A percentile compares a stretch with the other conserved stretches of the same genome.
These are phyloP conservation scores for Cepaea hortensis DNA, from an alignment of 2,888 invertebrate genomes.

Conservation along the genomic window DNA sequence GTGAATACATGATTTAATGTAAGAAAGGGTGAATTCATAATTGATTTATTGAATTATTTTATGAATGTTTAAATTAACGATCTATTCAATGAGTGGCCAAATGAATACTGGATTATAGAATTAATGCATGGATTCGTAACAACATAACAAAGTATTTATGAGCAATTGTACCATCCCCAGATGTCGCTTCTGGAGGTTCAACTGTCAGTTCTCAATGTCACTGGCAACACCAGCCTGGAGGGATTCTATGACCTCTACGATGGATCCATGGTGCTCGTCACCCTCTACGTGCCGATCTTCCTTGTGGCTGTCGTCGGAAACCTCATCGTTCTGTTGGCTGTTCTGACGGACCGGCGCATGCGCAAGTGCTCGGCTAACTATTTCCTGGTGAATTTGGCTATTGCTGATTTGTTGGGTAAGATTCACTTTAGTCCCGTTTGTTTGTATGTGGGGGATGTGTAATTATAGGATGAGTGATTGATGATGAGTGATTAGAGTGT, in stretches of 20 bases:
- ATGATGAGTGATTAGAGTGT: no score
- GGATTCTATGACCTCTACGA: constrained; percentile 38
- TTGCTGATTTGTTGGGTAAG: constrained; percentile 70
- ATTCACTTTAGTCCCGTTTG: no score
- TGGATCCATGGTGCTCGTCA: constrained; percentile 58
- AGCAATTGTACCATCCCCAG: not conserved
- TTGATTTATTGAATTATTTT: no score
- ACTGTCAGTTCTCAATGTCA: constrained; percentile 11
- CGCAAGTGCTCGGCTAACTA: constrained; percentile 66
- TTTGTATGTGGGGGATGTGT: constrained; percentile 9
- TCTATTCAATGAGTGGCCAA: no score
- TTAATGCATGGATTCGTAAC: no score
- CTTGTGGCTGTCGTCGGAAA: constrained; percentile 66
- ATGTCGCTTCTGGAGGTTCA: constrained; percentile 8
- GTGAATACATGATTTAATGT: no score
- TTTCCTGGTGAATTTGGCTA: constrained; percentile 69
- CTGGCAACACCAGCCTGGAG: constrained; percentile 30
- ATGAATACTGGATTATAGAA: no score
- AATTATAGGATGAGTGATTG: no score
- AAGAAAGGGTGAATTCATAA: no score
- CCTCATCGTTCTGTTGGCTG: constrained; percentile 65
- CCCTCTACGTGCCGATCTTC: constrained; percentile 65
- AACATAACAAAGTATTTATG: no score
- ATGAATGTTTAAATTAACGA: no score
- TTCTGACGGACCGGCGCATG: constrained; percentile 62